Base-by-base conservation (phyloP, 2,888 invertebrate genomes). In the Subacronicta megacephala region DNA sequence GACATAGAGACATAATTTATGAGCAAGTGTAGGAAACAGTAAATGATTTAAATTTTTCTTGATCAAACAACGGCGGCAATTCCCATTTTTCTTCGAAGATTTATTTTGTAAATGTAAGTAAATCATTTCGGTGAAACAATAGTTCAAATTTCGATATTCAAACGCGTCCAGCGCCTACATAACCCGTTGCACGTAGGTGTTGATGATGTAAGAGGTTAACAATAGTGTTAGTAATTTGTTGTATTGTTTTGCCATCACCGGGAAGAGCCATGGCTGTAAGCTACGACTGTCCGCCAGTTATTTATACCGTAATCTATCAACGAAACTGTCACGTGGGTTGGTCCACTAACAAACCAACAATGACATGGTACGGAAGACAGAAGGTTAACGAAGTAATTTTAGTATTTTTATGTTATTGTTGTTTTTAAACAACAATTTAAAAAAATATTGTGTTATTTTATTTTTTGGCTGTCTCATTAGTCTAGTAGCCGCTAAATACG, bases 201-300 rank as follows among this genome's bases (percentile, higher is more conserved):
- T 38, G 53, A 68, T 83, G 82, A 81, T 76, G 80, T 77, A 83
- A 80, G 72, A 67, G 64, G 70, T 64, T 65, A 80, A 78, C 81
- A 81, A 82, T 80, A 75, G 71, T 63, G 56, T 65, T 62, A 47
- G 72, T 78, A 79, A 80, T 81, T 74, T 73, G 77, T 77, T 72
- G 75, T 79, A 83, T 84, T 84, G 83, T 82, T 81, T 80, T 75
- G 75, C 72, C 66, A 76, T 79, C 78, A 74, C 52, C 66, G 64
- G 62, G 62, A 77, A 67, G 77, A 68, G 65, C 38, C 49, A 51
- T 76, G 70, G 70, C 77, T 75, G 54, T 59, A 60, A 72, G 77
- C 66, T 76, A 78, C 65, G 76, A 67, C 66, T 76, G 82, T 80
- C 77, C 72, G 65, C 74, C 72, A 70, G 81, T 82, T 78, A 78